phyloP scores from a whole-genome alignment of 2,797 vertebrate genomes.

The Cynopterus sphinx region DNA sequence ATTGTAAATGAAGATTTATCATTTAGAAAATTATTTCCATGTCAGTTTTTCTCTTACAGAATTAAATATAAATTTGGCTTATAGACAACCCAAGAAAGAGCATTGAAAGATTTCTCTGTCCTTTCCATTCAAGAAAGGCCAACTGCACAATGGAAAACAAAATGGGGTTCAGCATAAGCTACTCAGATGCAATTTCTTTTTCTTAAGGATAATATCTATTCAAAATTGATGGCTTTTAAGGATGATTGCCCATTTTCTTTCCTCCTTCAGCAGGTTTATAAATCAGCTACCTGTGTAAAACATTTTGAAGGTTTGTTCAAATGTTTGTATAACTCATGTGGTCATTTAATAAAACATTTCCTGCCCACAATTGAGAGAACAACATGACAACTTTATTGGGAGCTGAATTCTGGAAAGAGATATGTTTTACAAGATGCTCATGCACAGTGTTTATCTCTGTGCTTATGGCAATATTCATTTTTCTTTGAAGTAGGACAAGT shows the following conservation, averaged over 20 bases:
- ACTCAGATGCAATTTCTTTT: conserved; percentile 51
- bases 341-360: conserved; percentile 66
- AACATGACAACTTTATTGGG: background rate
- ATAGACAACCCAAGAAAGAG: background rate
- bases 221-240: conserved; percentile 59
- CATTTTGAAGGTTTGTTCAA: conserved; percentile 10
- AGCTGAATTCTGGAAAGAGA: background rate
- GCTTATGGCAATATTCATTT: background rate
- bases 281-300: conserved; percentile 44
- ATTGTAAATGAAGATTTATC: background rate
- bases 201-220: conserved; percentile 69
- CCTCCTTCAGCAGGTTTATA: conserved; percentile 58
- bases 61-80: background rate
- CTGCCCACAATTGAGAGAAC: conserved; percentile 45
- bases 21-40: background rate
- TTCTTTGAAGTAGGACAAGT: background rate
- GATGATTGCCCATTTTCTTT: conserved; percentile 73
- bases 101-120: background rate
- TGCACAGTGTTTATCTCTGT: background rate
- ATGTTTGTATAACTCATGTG: background rate
- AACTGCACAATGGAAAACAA: conserved; percentile 26
- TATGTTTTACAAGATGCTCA: background rate
- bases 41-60: background rate
- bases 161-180: conserved; percentile 35
- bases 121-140: conserved; percentile 5